phyloP scores from a whole-genome alignment of 1,140 invertebrate genomes.

The Pectinophora gossypiella region DNA sequence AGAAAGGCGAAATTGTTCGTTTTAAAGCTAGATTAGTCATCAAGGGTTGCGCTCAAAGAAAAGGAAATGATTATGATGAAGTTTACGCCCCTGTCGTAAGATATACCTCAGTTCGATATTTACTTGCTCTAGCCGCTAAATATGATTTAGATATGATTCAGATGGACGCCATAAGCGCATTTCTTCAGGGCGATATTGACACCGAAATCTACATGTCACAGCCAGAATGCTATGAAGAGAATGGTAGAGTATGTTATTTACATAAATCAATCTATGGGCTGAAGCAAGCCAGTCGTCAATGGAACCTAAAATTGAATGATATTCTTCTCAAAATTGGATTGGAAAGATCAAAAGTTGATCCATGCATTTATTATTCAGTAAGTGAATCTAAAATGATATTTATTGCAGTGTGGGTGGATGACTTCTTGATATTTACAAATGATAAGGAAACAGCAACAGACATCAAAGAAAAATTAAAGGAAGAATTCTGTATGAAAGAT shows the following conservation, averaged over 20 bases:
- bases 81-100: conserved; percentile 25
- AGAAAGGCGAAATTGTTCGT: conserved; percentile 30
- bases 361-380: conserved; percentile 8
- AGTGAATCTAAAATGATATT: conserved; percentile 25
- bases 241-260: conserved; percentile 15
- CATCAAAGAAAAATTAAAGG: conserved; percentile 10
- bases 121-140: conserved; percentile 59
- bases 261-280: conserved; percentile 20
- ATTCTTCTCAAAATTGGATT: conserved; percentile 10
- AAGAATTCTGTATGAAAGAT: conserved; percentile 9
- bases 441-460: not conserved
- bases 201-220: conserved; percentile 50
- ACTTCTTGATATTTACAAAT: conserved; percentile 6
- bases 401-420: conserved; percentile 15
- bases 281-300: conserved; percentile 15
- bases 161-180: conserved; percentile 18
- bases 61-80: conserved; percentile 37
- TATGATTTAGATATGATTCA: conserved; percentile 46
- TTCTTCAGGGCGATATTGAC: conserved; percentile 42
- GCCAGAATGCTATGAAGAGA: conserved; percentile 27
- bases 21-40: conserved; percentile 38
- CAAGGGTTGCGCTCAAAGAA: conserved; percentile 50
- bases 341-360: conserved; percentile 3
- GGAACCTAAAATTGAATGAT: conserved; percentile 22
- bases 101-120: conserved; percentile 34